Evolutionary conservation across 2,888 invertebrate genomes (phyloP).

Genomic region (Volucella inanis): DNA sequence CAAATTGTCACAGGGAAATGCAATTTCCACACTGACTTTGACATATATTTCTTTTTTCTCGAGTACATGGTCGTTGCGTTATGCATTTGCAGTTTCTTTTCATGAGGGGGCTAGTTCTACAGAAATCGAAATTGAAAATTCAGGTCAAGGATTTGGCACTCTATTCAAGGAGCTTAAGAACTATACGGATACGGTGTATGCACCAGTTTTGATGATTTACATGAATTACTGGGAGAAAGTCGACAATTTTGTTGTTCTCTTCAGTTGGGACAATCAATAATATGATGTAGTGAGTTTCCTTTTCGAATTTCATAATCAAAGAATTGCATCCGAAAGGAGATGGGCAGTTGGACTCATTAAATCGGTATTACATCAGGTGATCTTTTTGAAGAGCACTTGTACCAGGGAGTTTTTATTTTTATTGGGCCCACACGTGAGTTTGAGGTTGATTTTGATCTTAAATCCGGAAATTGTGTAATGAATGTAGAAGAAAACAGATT

Average conservation of each 20-base stretch:
- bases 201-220: not conserved
- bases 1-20: slow-evolving; percentile 67
- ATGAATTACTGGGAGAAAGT: slow-evolving; percentile 54
- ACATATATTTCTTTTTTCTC: slow-evolving; percentile 36
- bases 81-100: not conserved
- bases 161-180: slow-evolving; percentile 35
- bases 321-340: slow-evolving; percentile 38
- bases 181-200: not conserved
- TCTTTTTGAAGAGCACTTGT: slow-evolving; percentile 16
- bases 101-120: slow-evolving; percentile 17
- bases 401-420: not conserved
- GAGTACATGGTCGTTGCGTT: slow-evolving; percentile 8
- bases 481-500: not conserved
- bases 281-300: slow-evolving; percentile 16
- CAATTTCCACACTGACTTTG: slow-evolving; percentile 69
- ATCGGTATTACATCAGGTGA: slow-evolving; percentile 52
- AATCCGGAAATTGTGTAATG: slow-evolving; percentile 67
- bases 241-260: not conserved
- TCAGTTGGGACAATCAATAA: slow-evolving; percentile 1
- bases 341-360: slow-evolving; percentile 23
- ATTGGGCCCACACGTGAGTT: slow-evolving; percentile 20
- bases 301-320: slow-evolving; percentile 38
- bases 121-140: not conserved
- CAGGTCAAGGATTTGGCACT: slow-evolving; percentile 28
- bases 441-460: slow-evolving; percentile 46